Percentiles rank a stretch among this genome's conserved stretches.
These are phyloP conservation scores for Invenusta paracnida DNA, from an alignment of 2,888 invertebrate genomes.

Conservation along the genomic window DNA sequence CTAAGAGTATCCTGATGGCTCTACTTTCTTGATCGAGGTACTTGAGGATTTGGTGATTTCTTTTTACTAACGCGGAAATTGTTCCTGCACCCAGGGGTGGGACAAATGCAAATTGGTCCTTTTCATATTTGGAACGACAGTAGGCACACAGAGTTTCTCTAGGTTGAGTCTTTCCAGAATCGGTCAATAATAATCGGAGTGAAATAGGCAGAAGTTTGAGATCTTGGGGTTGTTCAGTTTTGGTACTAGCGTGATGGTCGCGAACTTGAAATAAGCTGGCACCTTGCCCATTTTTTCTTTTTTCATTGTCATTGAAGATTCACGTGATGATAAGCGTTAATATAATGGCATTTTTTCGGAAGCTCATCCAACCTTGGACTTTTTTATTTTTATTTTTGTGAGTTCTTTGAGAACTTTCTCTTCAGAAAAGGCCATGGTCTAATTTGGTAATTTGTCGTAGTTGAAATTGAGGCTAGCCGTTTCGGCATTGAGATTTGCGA, in stretches of 20 bases:
- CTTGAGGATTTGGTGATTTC: not conserved
- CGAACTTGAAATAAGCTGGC: not conserved
- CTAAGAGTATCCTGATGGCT: not conserved
- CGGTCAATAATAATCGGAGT: not conserved
- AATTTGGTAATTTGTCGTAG: not conserved
- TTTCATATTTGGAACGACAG: too few species aligned
- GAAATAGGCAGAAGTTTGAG: not conserved
- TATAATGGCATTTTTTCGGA: not conserved
- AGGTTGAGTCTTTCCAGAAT: not conserved
- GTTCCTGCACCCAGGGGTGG: not conserved
- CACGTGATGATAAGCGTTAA: too few species aligned
- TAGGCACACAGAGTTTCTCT: not conserved
- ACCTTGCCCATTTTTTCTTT: too few species aligned
- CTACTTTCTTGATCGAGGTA: not conserved
- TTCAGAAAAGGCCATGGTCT: not conserved
- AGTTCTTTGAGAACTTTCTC: not conserved
- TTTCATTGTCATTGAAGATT: too few species aligned
- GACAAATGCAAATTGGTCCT: too few species aligned
- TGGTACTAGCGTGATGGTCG: not conserved
- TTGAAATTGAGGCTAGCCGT: not conserved
- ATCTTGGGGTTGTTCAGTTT: not conserved
- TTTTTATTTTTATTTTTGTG: not conserved
- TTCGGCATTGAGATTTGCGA: not conserved
- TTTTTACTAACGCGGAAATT: not conserved
- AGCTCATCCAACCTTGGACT: not conserved